Conservation (phyloP, 2,797 vertebrate species). For the Poecilia picta region DNA sequence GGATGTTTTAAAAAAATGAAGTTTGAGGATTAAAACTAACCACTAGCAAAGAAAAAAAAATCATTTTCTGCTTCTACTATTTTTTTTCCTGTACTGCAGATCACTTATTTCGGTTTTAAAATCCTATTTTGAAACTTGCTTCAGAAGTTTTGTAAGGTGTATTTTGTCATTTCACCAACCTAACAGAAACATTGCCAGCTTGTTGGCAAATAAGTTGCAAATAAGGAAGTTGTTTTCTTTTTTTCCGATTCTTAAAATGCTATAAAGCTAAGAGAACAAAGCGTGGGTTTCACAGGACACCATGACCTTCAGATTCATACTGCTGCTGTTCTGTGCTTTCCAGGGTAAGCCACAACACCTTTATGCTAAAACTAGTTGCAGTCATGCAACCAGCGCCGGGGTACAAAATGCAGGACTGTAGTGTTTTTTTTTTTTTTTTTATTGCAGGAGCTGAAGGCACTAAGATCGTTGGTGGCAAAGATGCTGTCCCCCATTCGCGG, state of each 20-base stretch:
- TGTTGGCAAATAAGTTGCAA: conserved; percentile 27
- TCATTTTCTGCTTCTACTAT: not conserved
- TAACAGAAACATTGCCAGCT: not conserved
- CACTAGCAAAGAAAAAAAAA: not conserved
- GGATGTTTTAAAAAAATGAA: not conserved
- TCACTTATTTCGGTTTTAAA: conserved; percentile 15
- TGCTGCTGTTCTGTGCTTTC: conserved; percentile 49
- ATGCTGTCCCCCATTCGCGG: conserved; percentile 61
- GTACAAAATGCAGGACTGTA: not conserved
- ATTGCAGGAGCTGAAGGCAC: conserved; percentile 51
- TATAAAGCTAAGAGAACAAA: not conserved
- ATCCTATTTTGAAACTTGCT: conserved; percentile 27
- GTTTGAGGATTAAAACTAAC: not conserved
- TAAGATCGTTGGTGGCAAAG: conserved; percentile 67
- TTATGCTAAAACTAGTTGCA: not conserved
- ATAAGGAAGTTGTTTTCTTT: conserved; percentile 13
- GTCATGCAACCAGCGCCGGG: not conserved
- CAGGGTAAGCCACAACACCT: conserved; percentile 41
- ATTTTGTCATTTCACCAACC: conserved; percentile 29
- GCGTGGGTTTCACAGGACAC: conserved; percentile 9
- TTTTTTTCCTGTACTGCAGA: not conserved
- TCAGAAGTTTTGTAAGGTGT: conserved; percentile 7
- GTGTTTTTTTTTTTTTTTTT: conserved; percentile 6
- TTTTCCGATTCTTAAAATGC: not conserved
- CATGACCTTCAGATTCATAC: conserved; percentile 36